Base-by-base conservation (phyloP, 2,797 vertebrate genomes). In the Coranthus polyacanthus region DNA sequence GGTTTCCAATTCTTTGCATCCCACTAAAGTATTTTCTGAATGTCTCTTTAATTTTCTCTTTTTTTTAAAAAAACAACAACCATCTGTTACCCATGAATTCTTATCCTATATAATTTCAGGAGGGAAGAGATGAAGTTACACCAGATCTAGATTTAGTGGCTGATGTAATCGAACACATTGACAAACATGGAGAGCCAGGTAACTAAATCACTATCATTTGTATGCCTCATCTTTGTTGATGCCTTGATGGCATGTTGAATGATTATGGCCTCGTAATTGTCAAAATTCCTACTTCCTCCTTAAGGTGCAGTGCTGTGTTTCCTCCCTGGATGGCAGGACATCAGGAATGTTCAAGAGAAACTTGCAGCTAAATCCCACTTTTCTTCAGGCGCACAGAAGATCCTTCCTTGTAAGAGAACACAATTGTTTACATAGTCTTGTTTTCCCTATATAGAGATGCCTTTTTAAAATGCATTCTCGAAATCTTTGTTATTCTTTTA, bases 271-370 rank as follows among this genome's bases (percentile, higher is more conserved):
- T 18, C 15, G 13, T 18, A 60, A 16, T 12, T 66, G 8, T 51
- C 39, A 1, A 26, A 12, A 7, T 3, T 1, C 4, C 3, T 52
- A 12, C 0, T 29, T 54, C 18, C 16, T 3, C 1, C 22, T 52
- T 38, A 86, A 99, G 98, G 98, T 66, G 97, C 96, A 6, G 94
- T 99, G 66, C 89, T 99, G 80, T 99, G 98, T 91, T 99, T 99
- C 84, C 94, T 99, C 26, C 97, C 98, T 0, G 98, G 98, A 0
- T 99, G 97, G 98, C 97, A 99, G 86, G 97, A 99, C 53, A 99
- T 99, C 84, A 96, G 92, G 59, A 92, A 92, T 0, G 95, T 99
- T 46, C 95, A 98, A 79, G 94, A 98, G 68, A 95, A 92, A 37
- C 94, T 99, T 24, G 83, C 96, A 41, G 90, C 83, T 74, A 94